Evolutionary conservation across 2,797 vertebrate species (phyloP), one percentile per base, ranked within the genome.

Genomic region (Catharus ustulatus): DNA sequence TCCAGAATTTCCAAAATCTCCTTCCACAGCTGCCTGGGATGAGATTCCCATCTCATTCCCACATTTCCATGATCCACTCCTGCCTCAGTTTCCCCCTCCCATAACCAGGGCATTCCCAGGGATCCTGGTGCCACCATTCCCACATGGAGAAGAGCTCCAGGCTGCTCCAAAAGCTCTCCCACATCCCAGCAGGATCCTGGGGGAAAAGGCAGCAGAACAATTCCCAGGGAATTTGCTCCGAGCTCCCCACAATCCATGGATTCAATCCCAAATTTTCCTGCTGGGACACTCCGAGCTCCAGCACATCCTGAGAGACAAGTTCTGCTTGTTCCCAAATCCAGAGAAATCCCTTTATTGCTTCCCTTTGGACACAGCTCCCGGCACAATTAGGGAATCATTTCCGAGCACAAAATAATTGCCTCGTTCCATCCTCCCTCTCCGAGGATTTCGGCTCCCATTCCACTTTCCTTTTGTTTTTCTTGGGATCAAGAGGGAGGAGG

Each of bases 161-260:
- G 48, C 21, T 45, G 27, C n/a, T 71, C 69, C 69, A 26, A 34
- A 26, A 30, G 13, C 11, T 48, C 34, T 34, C 29, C 49, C 5
- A 0, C 13, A 23, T 19, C 49, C 80, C 58, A 16, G 49, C 13
- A 48, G 4, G 16, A 24, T 55, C 49, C 42, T 0, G 16, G 16
- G 7, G 42, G 9, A 22, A 10, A 54, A 63, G 10, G 10, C 48
- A 18, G 14, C 0, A 0, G 5, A 1, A 1, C 27, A 27, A 5
- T 30, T 5, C 34, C 59, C 34, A 11, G 34, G 24, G 16, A 48
- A 73, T 64, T 48, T 4, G 2, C 34, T 55, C 49, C 0, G 0
- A 54, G 3, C 10, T 4, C 19, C 30, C 11, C 36, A 52, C 42
- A 8, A 84, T 15, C 30, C 0, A 34, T 26, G 51, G 69, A 64